Evolutionary conservation across 1,140 invertebrate species (phyloP), one percentile per base, ranked within the genome.

Genomic region (Hypothenemus hampei): DNA sequence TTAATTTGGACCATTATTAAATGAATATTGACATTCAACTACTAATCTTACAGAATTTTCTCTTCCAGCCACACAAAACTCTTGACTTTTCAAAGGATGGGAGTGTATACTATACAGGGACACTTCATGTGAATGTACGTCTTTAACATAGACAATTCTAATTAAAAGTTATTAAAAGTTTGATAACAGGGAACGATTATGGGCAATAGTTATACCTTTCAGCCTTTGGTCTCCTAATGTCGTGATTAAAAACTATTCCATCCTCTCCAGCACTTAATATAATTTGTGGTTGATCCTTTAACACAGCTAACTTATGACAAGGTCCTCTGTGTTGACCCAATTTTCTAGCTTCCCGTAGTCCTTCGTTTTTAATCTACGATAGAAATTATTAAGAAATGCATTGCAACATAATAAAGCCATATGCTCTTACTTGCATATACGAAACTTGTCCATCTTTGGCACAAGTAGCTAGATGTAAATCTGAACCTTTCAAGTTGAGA

Each of bases 201-300:
- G 0, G 26, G 8, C 13, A 11, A 39, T 8, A 1, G 3, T 20
- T 20, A 8, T 73, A 86, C 85, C 77, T 84, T 23, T 76, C 75
- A 24, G 83, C 75, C 72, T 80, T 81, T 7, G 39, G 78, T 53
- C 81, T 74, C 40, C 93, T 78, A 43, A 96, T 76, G 77, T 97
- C 94, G 58, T 90, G 84, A 57, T 82, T 81, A 62, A 86, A 79
- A 3, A 94, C 83, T 33, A 83, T 72, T 1, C 82, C 87, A 78
- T 97, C 93, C 76, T 96, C 92, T 6, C 92, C 93, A 63, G 83
- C 90, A 60, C 86, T 92, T 7, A 95, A 75, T 45, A 97, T 75
- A 13, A 86, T 73, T 67, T 92, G 82, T 7, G 89, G 87, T 52
- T 83, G 84, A 49, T 87, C 82, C 13, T 78, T 72, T 59, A 84